Evolutionary conservation across 2,888 invertebrate species (phyloP).

Genomic region (Cristatella mucedo): DNA sequence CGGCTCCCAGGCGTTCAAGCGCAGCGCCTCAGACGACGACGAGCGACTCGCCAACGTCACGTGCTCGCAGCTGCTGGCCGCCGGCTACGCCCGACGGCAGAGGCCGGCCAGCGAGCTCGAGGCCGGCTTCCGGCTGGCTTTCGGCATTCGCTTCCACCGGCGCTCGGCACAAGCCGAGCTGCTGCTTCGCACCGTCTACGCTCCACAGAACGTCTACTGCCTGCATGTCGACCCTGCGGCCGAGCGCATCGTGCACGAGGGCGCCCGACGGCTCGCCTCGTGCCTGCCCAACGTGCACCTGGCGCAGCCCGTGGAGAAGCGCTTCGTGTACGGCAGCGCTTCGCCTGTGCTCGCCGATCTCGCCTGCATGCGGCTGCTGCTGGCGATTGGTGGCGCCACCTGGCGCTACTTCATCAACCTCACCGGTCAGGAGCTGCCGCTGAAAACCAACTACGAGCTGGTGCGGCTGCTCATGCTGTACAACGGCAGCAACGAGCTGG

Average conservation of each 20-base stretch:
- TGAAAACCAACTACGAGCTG: conserved; percentile 18
- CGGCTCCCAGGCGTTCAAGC: too few species aligned
- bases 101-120: conserved; percentile 10
- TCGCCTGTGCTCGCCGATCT: conserved; percentile 17
- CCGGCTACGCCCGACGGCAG: too few species aligned
- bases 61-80: too few species aligned
- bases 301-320: conserved; percentile 11
- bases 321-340: conserved; percentile 16
- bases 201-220: conserved; percentile 19
- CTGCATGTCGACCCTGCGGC: conserved; percentile 16
- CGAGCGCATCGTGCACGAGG: conserved; percentile 9
- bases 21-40: too few species aligned
- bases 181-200: conserved; percentile 15
- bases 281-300: conserved; percentile 18
- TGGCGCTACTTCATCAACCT: too few species aligned
- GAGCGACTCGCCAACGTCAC: too few species aligned
- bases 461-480: conserved; percentile 14
- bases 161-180: conserved; percentile 14
- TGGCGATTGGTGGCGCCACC: conserved; percentile 17
- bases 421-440: too few species aligned
- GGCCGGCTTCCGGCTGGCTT: conserved; percentile 15
- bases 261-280: conserved; percentile 11
- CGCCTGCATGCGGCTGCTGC: conserved; percentile 15
- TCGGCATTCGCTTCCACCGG: conserved; percentile 15
- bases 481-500: conserved; percentile 18